phyloP scores from a whole-genome alignment of 1,140 invertebrate species.

The Odontomachus brunneus region DNA sequence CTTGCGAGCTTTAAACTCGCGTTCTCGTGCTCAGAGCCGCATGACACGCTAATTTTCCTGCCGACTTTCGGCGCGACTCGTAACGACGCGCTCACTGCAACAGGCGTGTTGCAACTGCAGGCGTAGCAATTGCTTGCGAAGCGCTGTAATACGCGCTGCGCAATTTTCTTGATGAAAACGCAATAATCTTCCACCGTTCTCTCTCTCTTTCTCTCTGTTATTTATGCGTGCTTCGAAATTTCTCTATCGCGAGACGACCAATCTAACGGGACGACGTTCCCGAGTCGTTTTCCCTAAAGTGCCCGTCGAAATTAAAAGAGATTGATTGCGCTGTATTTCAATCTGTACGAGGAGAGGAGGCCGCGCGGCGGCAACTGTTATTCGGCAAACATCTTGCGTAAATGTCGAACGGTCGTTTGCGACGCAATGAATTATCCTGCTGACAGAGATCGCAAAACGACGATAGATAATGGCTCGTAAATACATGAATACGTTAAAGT shows the following conservation, averaged over 20 bases:
- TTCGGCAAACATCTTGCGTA: background rate
- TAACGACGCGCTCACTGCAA: slow-evolving; percentile 3
- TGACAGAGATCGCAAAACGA: background rate
- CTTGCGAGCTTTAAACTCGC: too few relatives aligned
- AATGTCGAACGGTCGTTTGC: background rate
- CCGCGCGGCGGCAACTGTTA: background rate
- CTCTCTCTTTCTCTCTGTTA: background rate
- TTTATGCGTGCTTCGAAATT: slow-evolving; percentile 29
- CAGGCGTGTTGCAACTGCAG: slow-evolving; percentile 14
- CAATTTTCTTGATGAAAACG: too few relatives aligned
- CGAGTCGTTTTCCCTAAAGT: background rate
- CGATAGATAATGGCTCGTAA: background rate
- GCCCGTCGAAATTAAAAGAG: slow-evolving; percentile 4
- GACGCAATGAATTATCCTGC: background rate
- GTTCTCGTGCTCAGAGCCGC: background rate
- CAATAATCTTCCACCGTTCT: too few relatives aligned
- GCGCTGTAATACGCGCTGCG: slow-evolving; percentile 1
- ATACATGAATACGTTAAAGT: background rate
- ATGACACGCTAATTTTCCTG: slow-evolving; percentile 23
- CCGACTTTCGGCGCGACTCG: background rate
- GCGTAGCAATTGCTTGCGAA: slow-evolving; percentile 13
- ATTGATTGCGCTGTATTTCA: background rate
- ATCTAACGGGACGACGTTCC: background rate
- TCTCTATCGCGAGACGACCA: background rate
- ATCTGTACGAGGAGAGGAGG: background rate